Conservation (phyloP, 2,113 vertebrate species). For the Baryphthengus martii region DNA sequence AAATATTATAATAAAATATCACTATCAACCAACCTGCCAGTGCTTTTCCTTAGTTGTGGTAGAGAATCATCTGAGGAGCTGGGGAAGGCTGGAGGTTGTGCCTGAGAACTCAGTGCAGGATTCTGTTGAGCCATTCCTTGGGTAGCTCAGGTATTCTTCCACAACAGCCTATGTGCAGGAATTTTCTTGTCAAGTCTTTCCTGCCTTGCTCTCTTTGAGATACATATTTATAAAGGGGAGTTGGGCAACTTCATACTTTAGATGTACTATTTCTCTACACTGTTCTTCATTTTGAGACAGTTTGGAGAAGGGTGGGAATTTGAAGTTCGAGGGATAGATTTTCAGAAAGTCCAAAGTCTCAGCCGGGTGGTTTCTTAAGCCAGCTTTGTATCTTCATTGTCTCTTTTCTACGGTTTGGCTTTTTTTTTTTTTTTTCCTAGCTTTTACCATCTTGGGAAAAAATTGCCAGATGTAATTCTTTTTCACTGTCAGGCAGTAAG, state of each 20-base stretch:
- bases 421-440: background rate
- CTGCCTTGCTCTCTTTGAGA: background rate
- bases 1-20: background rate
- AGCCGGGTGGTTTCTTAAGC: background rate
- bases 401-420: background rate
- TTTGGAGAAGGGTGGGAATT: background rate
- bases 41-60: background rate
- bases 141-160: background rate
- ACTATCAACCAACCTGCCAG: background rate
- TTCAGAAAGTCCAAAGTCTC: background rate
- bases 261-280: background rate
- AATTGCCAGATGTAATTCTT: background rate
- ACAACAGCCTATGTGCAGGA: background rate
- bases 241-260: background rate
- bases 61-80: background rate
- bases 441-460: background rate
- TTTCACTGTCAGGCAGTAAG: background rate
- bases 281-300: background rate
- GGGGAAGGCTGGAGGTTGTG: background rate
- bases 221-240: background rate
- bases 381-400: background rate
- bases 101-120: background rate
- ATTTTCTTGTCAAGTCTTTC: background rate
- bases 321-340: background rate
- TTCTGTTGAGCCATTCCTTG: background rate